These are phyloP conservation scores for Epinotia ramella DNA, from an alignment of 2,888 invertebrate genomes.

Conservation along the genomic window DNA sequence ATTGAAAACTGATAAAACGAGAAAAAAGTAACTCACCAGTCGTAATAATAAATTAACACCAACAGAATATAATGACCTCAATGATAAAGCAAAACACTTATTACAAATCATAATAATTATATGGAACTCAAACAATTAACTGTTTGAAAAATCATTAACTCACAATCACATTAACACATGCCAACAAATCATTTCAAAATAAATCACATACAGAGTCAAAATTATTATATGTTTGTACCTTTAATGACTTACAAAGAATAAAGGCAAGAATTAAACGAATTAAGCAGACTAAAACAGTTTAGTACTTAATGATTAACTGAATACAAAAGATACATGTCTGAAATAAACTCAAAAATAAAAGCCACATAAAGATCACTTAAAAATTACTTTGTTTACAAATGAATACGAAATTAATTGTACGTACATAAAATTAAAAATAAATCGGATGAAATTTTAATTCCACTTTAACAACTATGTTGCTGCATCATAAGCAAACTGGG, in stretches of 20 bases:
- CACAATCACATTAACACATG: slow-evolving; percentile 42
- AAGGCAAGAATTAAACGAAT: slow-evolving; percentile 47
- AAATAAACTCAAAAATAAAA: slow-evolving; percentile 30
- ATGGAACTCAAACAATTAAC: slow-evolving; percentile 16
- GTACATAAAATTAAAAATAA: slow-evolving; percentile 47
- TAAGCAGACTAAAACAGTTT: slow-evolving; percentile 17
- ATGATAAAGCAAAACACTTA: slow-evolving; percentile 43
- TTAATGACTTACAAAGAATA: slow-evolving; percentile 40
- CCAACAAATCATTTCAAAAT: slow-evolving; percentile 38
- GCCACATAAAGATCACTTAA: neutral
- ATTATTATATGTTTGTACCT: slow-evolving; percentile 46
- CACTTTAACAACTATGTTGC: slow-evolving; percentile 33
- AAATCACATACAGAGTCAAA: slow-evolving; percentile 30
- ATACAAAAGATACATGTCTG: slow-evolving; percentile 34
- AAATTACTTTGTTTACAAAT: slow-evolving; percentile 17
- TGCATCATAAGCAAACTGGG: slow-evolving; percentile 28
- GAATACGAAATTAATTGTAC: slow-evolving; percentile 38
- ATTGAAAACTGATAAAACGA: slow-evolving; percentile 56
- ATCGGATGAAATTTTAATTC: slow-evolving; percentile 46
- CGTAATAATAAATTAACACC: slow-evolving; percentile 74
- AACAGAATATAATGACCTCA: slow-evolving; percentile 72
- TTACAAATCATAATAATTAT: slow-evolving; percentile 19
- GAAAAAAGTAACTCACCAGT: slow-evolving; percentile 73
- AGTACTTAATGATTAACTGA: slow-evolving; percentile 2
- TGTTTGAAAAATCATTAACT: slow-evolving; percentile 23